Conservation (phyloP, 2,797 vertebrate species). For the Argyrosomus regius region DNA sequence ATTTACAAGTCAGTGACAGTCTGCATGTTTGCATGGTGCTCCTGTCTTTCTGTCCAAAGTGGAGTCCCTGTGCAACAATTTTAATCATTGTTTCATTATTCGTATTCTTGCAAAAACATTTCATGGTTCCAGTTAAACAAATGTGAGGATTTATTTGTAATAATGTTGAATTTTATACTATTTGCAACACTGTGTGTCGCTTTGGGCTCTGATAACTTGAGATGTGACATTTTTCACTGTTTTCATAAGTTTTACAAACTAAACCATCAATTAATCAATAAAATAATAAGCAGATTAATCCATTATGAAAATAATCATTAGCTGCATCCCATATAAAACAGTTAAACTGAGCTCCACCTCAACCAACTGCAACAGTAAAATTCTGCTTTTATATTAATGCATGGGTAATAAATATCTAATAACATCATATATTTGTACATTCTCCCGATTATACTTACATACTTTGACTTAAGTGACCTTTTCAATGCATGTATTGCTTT, state of each 20-base stretch:
- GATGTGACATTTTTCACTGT: too few relatives aligned
- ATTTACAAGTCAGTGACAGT: conserved; percentile 12
- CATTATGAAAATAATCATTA: not conserved
- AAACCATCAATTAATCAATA: too few relatives aligned
- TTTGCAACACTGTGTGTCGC: too few relatives aligned
- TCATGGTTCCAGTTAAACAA: too few relatives aligned
- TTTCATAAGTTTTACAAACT: too few relatives aligned
- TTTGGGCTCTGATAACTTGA: too few relatives aligned
- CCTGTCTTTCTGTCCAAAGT: not conserved
- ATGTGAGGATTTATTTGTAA: too few relatives aligned
- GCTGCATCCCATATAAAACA: not conserved
- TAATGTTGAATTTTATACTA: too few relatives aligned
- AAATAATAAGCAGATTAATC: not conserved
- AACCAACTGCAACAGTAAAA: not conserved
- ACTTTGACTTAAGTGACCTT: not conserved
- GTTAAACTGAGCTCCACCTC: not conserved
- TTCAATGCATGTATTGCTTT: not conserved
- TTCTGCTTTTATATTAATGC: not conserved
- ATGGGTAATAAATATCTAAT: not conserved
- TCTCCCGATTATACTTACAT: too few relatives aligned
- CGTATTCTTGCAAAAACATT: too few relatives aligned
- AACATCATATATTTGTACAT: not conserved
- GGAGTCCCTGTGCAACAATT: not conserved
- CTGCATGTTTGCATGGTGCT: not conserved
- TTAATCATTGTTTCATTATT: too few relatives aligned